These are phyloP conservation scores for Caenorhabditis panamensis DNA, from an alignment of 2,888 invertebrate species.

Conservation along the genomic window DNA sequence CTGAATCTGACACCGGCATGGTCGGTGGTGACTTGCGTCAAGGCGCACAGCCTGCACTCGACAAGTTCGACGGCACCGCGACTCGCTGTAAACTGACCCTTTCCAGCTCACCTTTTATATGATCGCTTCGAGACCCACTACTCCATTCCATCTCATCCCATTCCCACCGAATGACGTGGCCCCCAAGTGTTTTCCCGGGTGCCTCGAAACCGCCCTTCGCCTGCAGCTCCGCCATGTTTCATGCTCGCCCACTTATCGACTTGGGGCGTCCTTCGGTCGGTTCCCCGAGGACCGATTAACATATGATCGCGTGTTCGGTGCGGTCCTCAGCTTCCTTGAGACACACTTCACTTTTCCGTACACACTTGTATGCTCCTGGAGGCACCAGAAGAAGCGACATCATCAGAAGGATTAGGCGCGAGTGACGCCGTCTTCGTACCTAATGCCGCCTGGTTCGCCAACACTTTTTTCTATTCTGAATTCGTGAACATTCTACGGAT, in stretches of 20 bases:
- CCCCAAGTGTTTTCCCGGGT: slow-evolving; percentile 12
- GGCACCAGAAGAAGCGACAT: slow-evolving; percentile 5
- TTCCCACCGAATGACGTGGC: slow-evolving; percentile 52
- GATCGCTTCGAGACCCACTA: neutral
- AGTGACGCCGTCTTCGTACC: slow-evolving; percentile 5
- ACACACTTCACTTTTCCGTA: slow-evolving; percentile 22
- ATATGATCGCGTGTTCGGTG: slow-evolving; percentile 51
- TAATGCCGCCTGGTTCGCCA: neutral
- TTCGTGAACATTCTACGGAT: slow-evolving; percentile 3
- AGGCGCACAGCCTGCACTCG: slow-evolving; percentile 40
- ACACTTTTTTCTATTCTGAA: neutral
- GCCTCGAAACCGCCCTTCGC: slow-evolving; percentile 21
- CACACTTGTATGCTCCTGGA: neutral
- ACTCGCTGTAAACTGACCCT: neutral
- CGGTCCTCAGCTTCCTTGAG: slow-evolving; percentile 21
- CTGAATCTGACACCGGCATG: slow-evolving; percentile 34
- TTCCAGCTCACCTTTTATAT: neutral
- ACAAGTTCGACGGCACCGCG: neutral
- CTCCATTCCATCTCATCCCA: slow-evolving; percentile 14
- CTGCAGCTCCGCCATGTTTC: slow-evolving; percentile 17
- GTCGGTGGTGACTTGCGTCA: slow-evolving; percentile 50
- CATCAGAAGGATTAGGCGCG: slow-evolving; percentile 34
- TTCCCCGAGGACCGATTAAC: slow-evolving; percentile 49
- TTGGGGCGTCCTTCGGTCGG: slow-evolving; percentile 13
- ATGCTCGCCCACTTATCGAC: slow-evolving; percentile 45